These are phyloP conservation scores for Tinea semifulvella DNA, from an alignment of 2,888 invertebrate species.

Conservation along the genomic window DNA sequence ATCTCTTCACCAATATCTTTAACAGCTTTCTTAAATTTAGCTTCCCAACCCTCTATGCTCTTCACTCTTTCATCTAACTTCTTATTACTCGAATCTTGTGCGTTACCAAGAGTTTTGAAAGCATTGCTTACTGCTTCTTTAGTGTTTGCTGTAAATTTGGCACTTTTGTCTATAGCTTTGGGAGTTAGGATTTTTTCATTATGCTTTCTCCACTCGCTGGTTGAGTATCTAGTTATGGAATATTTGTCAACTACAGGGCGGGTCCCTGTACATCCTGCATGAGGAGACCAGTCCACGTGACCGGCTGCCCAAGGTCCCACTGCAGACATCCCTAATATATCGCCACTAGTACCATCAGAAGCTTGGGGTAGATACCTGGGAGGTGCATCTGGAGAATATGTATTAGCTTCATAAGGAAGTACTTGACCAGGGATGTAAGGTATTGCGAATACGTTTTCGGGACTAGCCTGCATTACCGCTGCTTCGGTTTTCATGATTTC, in stretches of 20 bases:
- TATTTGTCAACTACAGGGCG: constrained; percentile 82
- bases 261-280: constrained; percentile 76
- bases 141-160: constrained; percentile 29
- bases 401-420: constrained; percentile 34
- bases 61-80: constrained; percentile 35
- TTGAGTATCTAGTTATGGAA: constrained; percentile 77
- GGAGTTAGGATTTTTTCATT: constrained; percentile 60
- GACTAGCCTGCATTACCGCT: constrained; percentile 10
- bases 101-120: constrained; percentile 62
- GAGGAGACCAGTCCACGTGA: constrained; percentile 76
- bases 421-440: constrained; percentile 46
- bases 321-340: constrained; percentile 48
- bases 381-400: constrained; percentile 42
- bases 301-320: constrained; percentile 80
- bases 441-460: constrained; percentile 24
- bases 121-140: constrained; percentile 55
- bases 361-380: constrained; percentile 50
- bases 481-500: not conserved
- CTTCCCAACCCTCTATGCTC: constrained; percentile 72
- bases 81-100: constrained; percentile 53
- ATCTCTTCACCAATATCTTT: constrained; percentile 73
- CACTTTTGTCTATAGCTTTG: constrained; percentile 39
- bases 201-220: constrained; percentile 75
- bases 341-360: constrained; percentile 49
- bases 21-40: constrained; percentile 70